Evolutionary conservation across 2,888 invertebrate genomes (phyloP).

Genomic region (Petrolisthes cinctipes): DNA sequence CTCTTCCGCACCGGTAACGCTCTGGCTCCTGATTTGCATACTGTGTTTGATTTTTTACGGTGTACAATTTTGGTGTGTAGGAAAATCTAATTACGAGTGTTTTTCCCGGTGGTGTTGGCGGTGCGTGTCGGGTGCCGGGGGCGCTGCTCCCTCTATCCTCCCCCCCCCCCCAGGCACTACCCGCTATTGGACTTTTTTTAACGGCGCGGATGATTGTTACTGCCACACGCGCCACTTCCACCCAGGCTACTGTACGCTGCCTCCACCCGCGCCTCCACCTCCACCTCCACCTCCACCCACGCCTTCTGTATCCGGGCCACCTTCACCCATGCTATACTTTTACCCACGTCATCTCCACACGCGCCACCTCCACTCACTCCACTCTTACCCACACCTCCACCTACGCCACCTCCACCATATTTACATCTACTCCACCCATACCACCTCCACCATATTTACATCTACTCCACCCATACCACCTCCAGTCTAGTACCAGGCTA

Average conservation of each 20-base stretch:
- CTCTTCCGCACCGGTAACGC: constrained; percentile 32
- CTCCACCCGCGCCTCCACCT: background rate
- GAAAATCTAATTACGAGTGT: constrained; percentile 54
- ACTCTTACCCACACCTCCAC: background rate
- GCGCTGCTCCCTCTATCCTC: background rate
- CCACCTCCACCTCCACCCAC: background rate
- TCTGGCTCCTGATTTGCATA: constrained; percentile 45
- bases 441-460: background rate
- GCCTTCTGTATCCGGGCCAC: background rate
- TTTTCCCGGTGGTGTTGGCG: constrained; percentile 45
- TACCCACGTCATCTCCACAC: background rate
- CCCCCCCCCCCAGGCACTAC: background rate
- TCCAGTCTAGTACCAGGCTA: background rate
- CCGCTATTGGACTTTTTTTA: constrained; percentile 32
- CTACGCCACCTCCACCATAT: background rate
- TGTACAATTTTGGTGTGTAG: constrained; percentile 55
- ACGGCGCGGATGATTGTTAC: constrained; percentile 32
- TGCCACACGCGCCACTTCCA: constrained; percentile 9
- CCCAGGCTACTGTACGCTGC: background rate
- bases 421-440: background rate
- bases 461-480: background rate
- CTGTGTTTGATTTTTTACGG: constrained; percentile 53
- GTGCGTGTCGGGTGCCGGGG: constrained; percentile 38
- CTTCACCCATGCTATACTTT: background rate
- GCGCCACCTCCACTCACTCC: constrained; percentile 12